These are phyloP conservation scores for Lindbergichthys nudifrons DNA, from an alignment of 2,797 vertebrate species.

Conservation along the genomic window DNA sequence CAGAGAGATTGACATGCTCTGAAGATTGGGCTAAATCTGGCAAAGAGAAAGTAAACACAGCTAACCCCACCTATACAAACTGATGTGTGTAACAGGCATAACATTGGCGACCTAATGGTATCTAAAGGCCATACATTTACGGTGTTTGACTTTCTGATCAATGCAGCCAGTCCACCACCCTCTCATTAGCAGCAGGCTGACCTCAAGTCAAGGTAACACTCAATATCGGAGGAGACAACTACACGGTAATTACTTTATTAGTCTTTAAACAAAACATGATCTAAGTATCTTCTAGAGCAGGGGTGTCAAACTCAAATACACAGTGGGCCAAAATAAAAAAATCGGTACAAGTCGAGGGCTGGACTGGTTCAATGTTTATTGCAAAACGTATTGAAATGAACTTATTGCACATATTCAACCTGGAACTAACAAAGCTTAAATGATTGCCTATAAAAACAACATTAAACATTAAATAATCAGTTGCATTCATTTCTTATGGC, in stretches of 20 bases:
- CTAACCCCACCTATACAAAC: too few species aligned
- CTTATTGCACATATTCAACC: too few species aligned
- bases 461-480: too few species aligned
- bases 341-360: too few species aligned
- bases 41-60: background rate
- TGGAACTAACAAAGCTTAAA: too few species aligned
- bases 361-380: too few species aligned
- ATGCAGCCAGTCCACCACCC: background rate
- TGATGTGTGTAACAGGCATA: background rate
- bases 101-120: background rate
- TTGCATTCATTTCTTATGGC: too few species aligned
- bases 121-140: background rate
- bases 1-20: background rate
- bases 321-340: too few species aligned
- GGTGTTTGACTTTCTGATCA: conserved; percentile 1
- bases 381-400: too few species aligned
- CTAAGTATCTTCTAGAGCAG: background rate
- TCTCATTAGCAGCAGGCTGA: background rate
- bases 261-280: background rate
- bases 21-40: background rate
- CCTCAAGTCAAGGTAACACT: conserved; percentile 8
- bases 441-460: too few species aligned
- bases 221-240: conserved; percentile 15
- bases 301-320: too few species aligned
- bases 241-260: conserved; percentile 14